Conservation (phyloP, 2,888 invertebrate species). For the Ramazzottius varieornatus region DNA sequence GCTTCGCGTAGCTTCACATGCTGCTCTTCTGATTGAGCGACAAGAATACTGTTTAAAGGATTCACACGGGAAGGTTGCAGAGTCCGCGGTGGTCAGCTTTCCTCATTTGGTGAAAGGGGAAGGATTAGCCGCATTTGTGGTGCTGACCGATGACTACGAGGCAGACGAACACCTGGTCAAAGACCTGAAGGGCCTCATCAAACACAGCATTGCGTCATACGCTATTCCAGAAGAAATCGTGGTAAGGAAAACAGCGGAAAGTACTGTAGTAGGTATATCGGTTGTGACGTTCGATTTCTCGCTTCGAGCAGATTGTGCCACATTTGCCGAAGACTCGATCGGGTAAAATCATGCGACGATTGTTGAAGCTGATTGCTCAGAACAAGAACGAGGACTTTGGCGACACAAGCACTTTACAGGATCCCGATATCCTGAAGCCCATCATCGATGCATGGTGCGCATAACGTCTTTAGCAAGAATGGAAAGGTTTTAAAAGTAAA, state of each 20-base stretch:
- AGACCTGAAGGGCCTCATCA: slow-evolving; percentile 19
- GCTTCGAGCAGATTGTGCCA: slow-evolving; percentile 20
- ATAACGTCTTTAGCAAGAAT: background rate
- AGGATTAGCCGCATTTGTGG: slow-evolving; percentile 14
- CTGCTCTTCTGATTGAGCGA: too few species aligned
- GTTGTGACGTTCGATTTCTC: too few species aligned
- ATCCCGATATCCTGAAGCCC: background rate
- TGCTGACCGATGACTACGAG: slow-evolving; percentile 16
- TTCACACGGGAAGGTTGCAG: slow-evolving; percentile 24
- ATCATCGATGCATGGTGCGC: background rate
- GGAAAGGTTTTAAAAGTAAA: too few species aligned
- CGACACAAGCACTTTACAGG: background rate
- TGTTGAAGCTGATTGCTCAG: slow-evolving; percentile 25
- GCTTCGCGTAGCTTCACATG: background rate
- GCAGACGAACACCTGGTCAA: slow-evolving; percentile 11
- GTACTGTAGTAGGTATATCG: too few species aligned
- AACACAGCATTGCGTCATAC: slow-evolving; percentile 23
- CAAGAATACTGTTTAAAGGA: slow-evolving; percentile 14
- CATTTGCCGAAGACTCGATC: slow-evolving; percentile 27
- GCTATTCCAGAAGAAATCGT: slow-evolving; percentile 27
- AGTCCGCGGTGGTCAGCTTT: slow-evolving; percentile 28
- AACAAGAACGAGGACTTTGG: slow-evolving; percentile 7
- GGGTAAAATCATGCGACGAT: slow-evolving; percentile 29
- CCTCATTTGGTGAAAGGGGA: slow-evolving; percentile 30
- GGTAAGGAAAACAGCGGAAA: too few species aligned